These are phyloP conservation scores for Dermochelys coriacea DNA, from an alignment of 2,797 vertebrate genomes.

Conservation along the genomic window DNA sequence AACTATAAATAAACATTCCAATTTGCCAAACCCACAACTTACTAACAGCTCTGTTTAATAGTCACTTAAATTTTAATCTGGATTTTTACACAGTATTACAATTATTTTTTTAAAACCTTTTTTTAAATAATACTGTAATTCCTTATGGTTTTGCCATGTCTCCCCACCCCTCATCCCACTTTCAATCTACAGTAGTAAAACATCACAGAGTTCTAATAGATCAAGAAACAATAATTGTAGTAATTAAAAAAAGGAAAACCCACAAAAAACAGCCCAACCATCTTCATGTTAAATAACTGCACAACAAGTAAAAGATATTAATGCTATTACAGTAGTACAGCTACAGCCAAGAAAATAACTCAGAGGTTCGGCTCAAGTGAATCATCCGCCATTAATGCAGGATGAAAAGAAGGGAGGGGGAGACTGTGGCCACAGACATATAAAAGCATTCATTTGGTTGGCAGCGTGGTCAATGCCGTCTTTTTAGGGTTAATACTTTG, in stretches of 20 bases:
- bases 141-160: constrained; percentile 61
- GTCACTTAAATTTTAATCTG: constrained; percentile 72
- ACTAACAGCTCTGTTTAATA: constrained; percentile 82
- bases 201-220: constrained; percentile 77
- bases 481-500: constrained; percentile 15
- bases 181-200: constrained; percentile 75
- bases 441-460: not conserved
- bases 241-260: constrained; percentile 57
- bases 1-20: constrained; percentile 62
- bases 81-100: constrained; percentile 79
- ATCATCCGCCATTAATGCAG: not conserved
- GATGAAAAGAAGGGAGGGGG: not conserved
- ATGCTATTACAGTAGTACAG: constrained; percentile 43
- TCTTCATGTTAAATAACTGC: constrained; percentile 70
- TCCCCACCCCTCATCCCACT: constrained; percentile 60
- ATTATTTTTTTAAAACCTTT: constrained; percentile 59
- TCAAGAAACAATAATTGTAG: constrained; percentile 71
- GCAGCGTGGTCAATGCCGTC: constrained; percentile 22
- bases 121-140: constrained; percentile 71
- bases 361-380: constrained; percentile 60
- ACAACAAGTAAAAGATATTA: constrained; percentile 64
- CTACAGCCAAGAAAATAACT: constrained; percentile 37
- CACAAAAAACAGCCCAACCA: constrained; percentile 28
- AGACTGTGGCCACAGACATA: not conserved
- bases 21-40: constrained; percentile 65